phyloP scores from a whole-genome alignment of 2,113 vertebrate species.

The Bubalus kerabau region DNA sequence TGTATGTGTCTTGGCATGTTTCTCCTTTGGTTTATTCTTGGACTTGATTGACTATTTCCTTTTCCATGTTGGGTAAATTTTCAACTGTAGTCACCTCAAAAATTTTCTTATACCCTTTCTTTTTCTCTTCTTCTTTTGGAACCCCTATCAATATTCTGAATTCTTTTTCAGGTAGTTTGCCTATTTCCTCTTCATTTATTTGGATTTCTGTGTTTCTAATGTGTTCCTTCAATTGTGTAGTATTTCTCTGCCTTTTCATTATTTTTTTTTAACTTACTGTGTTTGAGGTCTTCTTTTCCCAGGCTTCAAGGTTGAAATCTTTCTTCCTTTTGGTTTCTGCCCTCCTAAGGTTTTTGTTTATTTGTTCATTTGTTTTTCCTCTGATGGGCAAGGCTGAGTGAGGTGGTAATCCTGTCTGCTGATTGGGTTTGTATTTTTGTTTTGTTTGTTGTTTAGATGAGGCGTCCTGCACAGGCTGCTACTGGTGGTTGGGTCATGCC shows the following conservation, averaged over 20 bases:
- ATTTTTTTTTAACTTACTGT: not conserved
- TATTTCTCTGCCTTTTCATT: not conserved
- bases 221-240: not conserved
- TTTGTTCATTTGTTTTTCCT: not conserved
- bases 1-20: not conserved
- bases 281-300: not conserved
- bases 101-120: not conserved
- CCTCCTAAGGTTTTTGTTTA: not conserved
- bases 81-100: not conserved
- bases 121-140: not conserved
- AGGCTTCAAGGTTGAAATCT: not conserved
- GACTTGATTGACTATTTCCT: not conserved
- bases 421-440: not conserved
- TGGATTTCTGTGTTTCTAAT: not conserved
- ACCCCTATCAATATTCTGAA: not conserved
- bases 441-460: not conserved
- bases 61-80: not conserved
- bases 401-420: not conserved
- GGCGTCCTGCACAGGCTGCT: rapidly evolving
- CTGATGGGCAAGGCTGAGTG: not conserved
- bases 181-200: not conserved
- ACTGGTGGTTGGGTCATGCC: not conserved
- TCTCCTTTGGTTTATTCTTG: not conserved
- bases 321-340: not conserved
- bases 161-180: not conserved